These are phyloP conservation scores for Phrixothrix hirtus DNA, from an alignment of 2,888 invertebrate species.

Conservation along the genomic window DNA sequence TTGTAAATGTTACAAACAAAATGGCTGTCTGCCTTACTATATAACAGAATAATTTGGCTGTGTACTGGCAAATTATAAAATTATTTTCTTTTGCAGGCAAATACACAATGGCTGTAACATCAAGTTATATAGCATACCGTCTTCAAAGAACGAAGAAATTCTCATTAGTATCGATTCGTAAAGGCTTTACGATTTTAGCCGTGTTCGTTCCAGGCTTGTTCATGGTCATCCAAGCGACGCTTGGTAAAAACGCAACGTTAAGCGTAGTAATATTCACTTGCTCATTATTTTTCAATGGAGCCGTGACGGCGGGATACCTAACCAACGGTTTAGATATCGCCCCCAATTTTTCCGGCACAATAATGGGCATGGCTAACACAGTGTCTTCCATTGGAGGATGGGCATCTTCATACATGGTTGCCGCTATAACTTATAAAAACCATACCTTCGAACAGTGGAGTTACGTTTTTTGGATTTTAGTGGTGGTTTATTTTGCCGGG, in stretches of 20 bases:
- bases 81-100: slow-evolving; percentile 56
- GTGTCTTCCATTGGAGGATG: slow-evolving; percentile 82
- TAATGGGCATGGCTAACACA: slow-evolving; percentile 88
- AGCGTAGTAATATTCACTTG: slow-evolving; percentile 79
- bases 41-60: too few relatives aligned
- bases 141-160: slow-evolving; percentile 68
- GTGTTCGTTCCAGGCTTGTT: slow-evolving; percentile 68
- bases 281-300: slow-evolving; percentile 82
- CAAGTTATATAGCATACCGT: slow-evolving; percentile 75
- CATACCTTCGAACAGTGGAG: slow-evolving; percentile 79
- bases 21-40: too few relatives aligned
- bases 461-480: slow-evolving; percentile 80
- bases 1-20: too few relatives aligned
- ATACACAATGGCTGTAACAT: slow-evolving; percentile 76
- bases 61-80: too few relatives aligned
- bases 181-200: slow-evolving; percentile 69
- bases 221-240: slow-evolving; percentile 74
- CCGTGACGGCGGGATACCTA: slow-evolving; percentile 82
- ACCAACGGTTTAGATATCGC: slow-evolving; percentile 87
- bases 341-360: slow-evolving; percentile 86
- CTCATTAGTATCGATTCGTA: slow-evolving; percentile 74
- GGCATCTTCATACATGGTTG: slow-evolving; percentile 81
- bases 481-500: slow-evolving; percentile 70
- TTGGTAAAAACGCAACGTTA: slow-evolving; percentile 70
- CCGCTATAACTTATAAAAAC: slow-evolving; percentile 71